Evolutionary conservation across 2,888 invertebrate species (phyloP).

Genomic region (Antheraea assamensis): DNA sequence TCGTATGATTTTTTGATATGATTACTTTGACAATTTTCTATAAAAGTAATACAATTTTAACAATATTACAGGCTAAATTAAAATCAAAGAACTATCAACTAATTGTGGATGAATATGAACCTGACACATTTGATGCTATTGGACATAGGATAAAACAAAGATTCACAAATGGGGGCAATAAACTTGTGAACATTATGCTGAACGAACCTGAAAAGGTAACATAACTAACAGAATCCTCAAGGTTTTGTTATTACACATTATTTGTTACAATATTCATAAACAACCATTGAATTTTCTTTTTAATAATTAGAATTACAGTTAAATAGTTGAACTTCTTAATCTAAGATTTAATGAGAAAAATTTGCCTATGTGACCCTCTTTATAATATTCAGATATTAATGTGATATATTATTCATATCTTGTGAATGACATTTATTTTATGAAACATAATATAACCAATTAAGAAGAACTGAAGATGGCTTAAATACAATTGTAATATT

Average conservation of each 20-base stretch:
- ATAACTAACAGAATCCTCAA: background rate
- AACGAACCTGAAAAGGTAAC: conserved; percentile 84
- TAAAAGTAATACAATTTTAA: background rate
- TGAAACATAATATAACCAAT: background rate
- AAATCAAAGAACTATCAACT: conserved; percentile 82
- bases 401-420: background rate
- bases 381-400: background rate
- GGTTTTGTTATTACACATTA: background rate
- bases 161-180: conserved; percentile 82
- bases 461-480: background rate
- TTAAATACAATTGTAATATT: background rate
- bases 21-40: background rate
- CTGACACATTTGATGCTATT: conserved; percentile 82
- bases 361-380: background rate
- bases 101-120: conserved; percentile 84
- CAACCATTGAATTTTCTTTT: background rate
- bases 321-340: too few relatives aligned
- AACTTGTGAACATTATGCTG: conserved; percentile 84
- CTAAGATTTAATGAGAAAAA: too few relatives aligned
- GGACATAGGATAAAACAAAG: conserved; percentile 82
- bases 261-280: too few relatives aligned
- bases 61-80: conserved; percentile 50
- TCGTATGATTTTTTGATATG: background rate
- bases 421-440: background rate
- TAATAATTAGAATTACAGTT: background rate